phyloP scores from a whole-genome alignment of 2,888 invertebrate genomes.

The Zaprionus obscuricornis region DNA sequence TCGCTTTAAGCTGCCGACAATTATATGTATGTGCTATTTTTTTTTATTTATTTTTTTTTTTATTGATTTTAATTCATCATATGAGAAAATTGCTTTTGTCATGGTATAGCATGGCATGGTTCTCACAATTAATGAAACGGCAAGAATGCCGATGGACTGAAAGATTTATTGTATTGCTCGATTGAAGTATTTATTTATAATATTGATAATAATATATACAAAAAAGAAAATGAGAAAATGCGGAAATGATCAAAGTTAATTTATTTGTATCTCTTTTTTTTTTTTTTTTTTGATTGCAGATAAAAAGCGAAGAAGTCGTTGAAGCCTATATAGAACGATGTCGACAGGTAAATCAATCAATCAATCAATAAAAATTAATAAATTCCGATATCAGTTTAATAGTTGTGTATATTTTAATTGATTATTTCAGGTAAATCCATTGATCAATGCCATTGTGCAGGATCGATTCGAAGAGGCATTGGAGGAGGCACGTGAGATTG shows the following conservation, averaged over 20 bases:
- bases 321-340: slow-evolving; percentile 90
- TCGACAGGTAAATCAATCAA: slow-evolving; percentile 88
- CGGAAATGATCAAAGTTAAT: slow-evolving; percentile 53
- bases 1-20: slow-evolving; percentile 23
- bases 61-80: slow-evolving; percentile 69
- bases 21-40: slow-evolving; percentile 45
- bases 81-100: slow-evolving; percentile 58
- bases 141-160: slow-evolving; percentile 13
- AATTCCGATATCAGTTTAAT: neutral
- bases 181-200: too few relatives aligned
- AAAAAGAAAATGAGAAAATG: slow-evolving; percentile 1
- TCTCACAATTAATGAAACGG: slow-evolving; percentile 56
- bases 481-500: slow-evolving; percentile 89
- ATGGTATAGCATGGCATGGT: slow-evolving; percentile 22
- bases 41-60: slow-evolving; percentile 37
- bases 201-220: neutral
- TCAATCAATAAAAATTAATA: neutral
- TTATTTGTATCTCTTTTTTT: neutral
- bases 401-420: neutral
- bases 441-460: slow-evolving; percentile 91
- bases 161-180: too few relatives aligned
- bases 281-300: slow-evolving; percentile 83
- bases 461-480: slow-evolving; percentile 90
- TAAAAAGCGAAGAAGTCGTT: slow-evolving; percentile 89
- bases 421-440: slow-evolving; percentile 88